Base-by-base conservation (phyloP, 2,888 invertebrate species). In the Brenthis hecate region DNA sequence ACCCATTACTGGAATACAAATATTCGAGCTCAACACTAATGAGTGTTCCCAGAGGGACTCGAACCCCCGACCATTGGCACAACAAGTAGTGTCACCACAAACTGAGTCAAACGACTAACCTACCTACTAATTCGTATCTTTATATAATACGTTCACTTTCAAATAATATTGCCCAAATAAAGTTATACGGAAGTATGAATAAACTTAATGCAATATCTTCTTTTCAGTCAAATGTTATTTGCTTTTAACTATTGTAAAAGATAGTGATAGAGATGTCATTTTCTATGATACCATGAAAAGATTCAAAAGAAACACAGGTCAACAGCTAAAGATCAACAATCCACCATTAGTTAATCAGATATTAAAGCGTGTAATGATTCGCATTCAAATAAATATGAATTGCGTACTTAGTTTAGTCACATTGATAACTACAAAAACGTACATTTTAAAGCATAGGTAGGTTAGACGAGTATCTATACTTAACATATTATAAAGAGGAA, bases 281-380 rank as follows among this genome's bases (percentile, higher is more conserved):
- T 43, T 67, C 28, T n/a, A 19, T 54, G 50, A 63, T 55, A 60
- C 57, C 16, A 64, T 68, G 70, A 23, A 55, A 56, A 58, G 57
- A 58, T 57, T 56, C 47, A 47, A 51, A 69, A 54, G 60, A 28
- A 51, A 67, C 66, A 76, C 79, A 75, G 73, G 71, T 73, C 73
- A 74, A 71, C 74, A 16, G 51, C 19, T 77, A 78, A 73, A 71
- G 63, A 74, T 74, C 74, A 74, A 72, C 74, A 71, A 75, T 77
- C 76, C 77, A 80, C 84, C 85, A 83, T 83, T 84, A 79, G 80
- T 75, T 82, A 79, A 82, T 83, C 80, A 80, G 71, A 72, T 74
- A 75, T 78, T 78, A 79, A 81, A 76, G 78, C 84, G 79, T 84
- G 80, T 84, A 86, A 85, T 86, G 82, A 84, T 72, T 74, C 71